Conservation (phyloP, 1,140 invertebrate species). For the Doryteuthis pealeii region DNA sequence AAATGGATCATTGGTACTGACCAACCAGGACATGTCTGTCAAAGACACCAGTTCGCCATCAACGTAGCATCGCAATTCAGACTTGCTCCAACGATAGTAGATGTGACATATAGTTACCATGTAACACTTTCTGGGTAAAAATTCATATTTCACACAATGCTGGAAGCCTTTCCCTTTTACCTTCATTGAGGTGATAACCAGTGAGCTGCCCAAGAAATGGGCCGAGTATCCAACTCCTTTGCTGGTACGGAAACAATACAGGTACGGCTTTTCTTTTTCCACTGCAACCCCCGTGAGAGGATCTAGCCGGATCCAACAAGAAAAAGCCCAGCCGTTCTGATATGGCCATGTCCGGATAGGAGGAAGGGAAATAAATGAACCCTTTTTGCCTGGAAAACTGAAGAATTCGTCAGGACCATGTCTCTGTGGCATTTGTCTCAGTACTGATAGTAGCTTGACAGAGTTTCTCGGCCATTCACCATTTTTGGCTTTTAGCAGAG, state of each 20-base stretch:
- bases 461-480: constrained; percentile 96
- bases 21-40: constrained; percentile 98
- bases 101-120: constrained; percentile 98
- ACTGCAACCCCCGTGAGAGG: constrained; percentile 98
- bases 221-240: constrained; percentile 98
- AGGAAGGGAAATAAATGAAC: constrained; percentile 94
- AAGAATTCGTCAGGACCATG: constrained; percentile 99
- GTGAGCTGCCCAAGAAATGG: constrained; percentile 98
- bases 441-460: constrained; percentile 91
- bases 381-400: constrained; percentile 98
- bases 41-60: constrained; percentile 96
- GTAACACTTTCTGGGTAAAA: constrained; percentile 98
- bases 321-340: constrained; percentile 99
- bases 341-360: constrained; percentile 96
- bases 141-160: constrained; percentile 99
- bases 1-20: constrained; percentile 95
- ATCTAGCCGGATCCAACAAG: constrained; percentile 98
- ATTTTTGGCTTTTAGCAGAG: constrained; percentile 89
- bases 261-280: constrained; percentile 97
- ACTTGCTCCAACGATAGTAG: constrained; percentile 99
- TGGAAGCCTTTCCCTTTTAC: constrained; percentile 99
- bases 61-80: constrained; percentile 98
- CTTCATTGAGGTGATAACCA: constrained; percentile 98
- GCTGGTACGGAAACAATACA: constrained; percentile 98
- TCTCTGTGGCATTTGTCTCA: constrained; percentile 96